Evolutionary conservation across 1,140 invertebrate genomes (phyloP).

Genomic region (Trichoplusia ni): DNA sequence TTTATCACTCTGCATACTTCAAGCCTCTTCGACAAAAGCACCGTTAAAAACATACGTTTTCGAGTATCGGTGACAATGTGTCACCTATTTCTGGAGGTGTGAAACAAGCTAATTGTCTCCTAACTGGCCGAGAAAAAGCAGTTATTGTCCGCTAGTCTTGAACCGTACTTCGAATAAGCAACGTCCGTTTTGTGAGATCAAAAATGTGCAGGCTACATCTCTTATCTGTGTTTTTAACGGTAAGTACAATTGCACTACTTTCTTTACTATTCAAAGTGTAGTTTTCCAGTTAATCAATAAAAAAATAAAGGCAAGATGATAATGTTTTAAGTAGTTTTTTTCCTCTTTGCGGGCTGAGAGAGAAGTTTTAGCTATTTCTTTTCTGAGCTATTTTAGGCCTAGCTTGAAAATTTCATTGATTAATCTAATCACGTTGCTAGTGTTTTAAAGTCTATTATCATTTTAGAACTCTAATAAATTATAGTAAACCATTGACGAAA

Average conservation of each 20-base stretch:
- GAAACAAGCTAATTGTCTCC: conserved; percentile 65
- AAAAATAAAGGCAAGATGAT: too few relatives aligned
- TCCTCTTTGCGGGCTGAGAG: too few relatives aligned
- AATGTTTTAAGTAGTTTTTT: too few relatives aligned
- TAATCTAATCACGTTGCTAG: too few relatives aligned
- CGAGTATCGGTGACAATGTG: conserved; percentile 45
- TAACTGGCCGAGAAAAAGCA: conserved; percentile 57
- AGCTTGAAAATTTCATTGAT: too few relatives aligned
- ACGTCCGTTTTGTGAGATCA: background rate
- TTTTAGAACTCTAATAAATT: too few relatives aligned
- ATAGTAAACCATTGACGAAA: too few relatives aligned
- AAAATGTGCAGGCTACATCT: conserved; percentile 32
- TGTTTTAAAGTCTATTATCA: too few relatives aligned
- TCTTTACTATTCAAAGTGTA: conserved; percentile 3
- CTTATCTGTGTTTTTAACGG: background rate
- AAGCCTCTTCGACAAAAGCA: conserved; percentile 1
- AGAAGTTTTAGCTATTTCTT: too few relatives aligned
- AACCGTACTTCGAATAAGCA: conserved; percentile 27
- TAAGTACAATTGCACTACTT: background rate
- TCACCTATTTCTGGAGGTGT: conserved; percentile 61
- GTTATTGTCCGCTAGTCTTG: conserved; percentile 53
- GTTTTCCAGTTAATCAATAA: too few relatives aligned
- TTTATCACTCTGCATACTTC: too few relatives aligned
- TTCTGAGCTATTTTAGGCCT: too few relatives aligned
- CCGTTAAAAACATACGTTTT: conserved; percentile 27